Conservation (phyloP, 2,797 vertebrate species). For the Hozukius guyotensis region DNA sequence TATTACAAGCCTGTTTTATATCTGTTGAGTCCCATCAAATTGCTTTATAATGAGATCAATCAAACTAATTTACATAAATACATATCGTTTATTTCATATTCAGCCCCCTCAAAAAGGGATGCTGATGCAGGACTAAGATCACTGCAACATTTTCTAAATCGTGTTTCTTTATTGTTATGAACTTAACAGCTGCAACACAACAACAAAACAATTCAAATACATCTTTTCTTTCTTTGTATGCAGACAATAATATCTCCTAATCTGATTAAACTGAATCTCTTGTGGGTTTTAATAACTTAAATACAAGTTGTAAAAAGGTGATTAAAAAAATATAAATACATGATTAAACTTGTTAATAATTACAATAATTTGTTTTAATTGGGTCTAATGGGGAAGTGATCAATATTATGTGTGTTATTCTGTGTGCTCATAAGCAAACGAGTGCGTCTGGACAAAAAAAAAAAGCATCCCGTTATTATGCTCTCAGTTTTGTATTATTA, state of each 20-base stretch:
- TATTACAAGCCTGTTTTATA: constrained; percentile 28
- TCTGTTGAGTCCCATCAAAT: constrained; percentile 42
- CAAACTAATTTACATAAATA: constrained; percentile 51
- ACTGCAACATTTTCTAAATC: constrained; percentile 15
- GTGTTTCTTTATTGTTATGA: constrained; percentile 2
- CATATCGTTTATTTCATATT: constrained; percentile 46
- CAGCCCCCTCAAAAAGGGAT: background rate
- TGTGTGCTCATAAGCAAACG: constrained; percentile 5
- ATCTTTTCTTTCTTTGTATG: background rate
- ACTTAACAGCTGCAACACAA: constrained; percentile 6
- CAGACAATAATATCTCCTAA: constrained; percentile 8
- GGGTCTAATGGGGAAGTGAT: constrained; percentile 29
- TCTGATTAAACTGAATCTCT: constrained; percentile 4
- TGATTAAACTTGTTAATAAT: constrained; percentile 1
- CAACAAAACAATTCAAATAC: constrained; percentile 5
- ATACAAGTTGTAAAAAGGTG: constrained; percentile 1
- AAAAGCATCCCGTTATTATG: constrained; percentile 18
- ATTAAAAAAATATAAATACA: background rate
- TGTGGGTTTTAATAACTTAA: background rate
- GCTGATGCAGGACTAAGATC: constrained; percentile 12
- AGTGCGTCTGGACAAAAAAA: constrained; percentile 11
- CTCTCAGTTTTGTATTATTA: constrained; percentile 54
- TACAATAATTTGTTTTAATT: constrained; percentile 21
- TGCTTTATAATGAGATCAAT: constrained; percentile 57
- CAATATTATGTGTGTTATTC: constrained; percentile 6